Base-by-base conservation (phyloP, 2,113 vertebrate genomes). In the Columba livia region DNA sequence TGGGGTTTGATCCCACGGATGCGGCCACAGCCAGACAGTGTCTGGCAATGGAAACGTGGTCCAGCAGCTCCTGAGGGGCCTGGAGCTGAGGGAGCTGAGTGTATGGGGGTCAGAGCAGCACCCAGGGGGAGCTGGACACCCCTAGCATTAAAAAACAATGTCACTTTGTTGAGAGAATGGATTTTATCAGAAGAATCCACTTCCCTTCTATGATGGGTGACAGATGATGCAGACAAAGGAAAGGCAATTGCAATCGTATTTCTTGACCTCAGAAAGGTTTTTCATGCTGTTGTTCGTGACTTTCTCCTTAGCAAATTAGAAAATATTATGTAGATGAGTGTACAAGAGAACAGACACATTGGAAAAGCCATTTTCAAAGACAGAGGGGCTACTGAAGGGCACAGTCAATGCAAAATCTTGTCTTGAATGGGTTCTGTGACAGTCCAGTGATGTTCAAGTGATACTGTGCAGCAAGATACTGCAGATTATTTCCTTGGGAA, bases 21-120 rank as follows among this genome's bases (percentile, higher is more conserved):
- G n/a, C 10, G 15, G 47, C 48, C 15, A 2, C 15, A 12, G 36
- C 11, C 0, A 16, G n/a, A 8, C 54, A 5, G 34, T 5, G 4
- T 11, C n/a, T 3, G 24, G 50, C 4, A 4, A 26, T 6, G 40
- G 28, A 6, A 11, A 14, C 2, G 20, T 0, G 23, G 67, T 21
- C 31, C 26, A 5, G 42, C n/a, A 40, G 38, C 19, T 25, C 34
- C 26, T 0, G 23, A 0, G 80, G 54, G 31, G 48, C 6, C 48
- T 12, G 1, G 20, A n/a, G 17, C 6, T 31, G 36, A 17, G 18
- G 28, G 8, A 31, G 14, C 24, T 2, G 6, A 21, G 40, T 23
- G 42, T 44, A 15, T 44, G 42, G 15, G 42, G 42, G 42, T 44
- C 42, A 44, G 42, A 44, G 42, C 42, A 44, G 42, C 16, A 15